A percentile compares a stretch with the other conserved stretches of the same genome.
Evolutionary conservation across 1,140 invertebrate genomes (phyloP).

Genomic region (Mycetomoellerius zeteki): DNA sequence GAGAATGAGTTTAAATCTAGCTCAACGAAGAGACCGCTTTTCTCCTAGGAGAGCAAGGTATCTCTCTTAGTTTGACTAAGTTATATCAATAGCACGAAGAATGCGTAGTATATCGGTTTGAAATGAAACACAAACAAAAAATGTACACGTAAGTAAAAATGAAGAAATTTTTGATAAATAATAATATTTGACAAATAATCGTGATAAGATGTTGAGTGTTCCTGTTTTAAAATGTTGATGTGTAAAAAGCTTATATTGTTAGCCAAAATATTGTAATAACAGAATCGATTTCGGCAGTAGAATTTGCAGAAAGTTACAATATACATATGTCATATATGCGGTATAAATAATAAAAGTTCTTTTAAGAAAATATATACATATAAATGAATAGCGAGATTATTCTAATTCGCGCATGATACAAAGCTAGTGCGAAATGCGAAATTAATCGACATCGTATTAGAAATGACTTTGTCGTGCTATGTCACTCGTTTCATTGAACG

Average conservation of each 20-base stretch:
- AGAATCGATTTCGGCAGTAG: not conserved
- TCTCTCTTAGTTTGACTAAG: slow-evolving; percentile 8
- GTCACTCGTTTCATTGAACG: not conserved
- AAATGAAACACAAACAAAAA: not conserved
- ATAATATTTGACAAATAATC: not conserved
- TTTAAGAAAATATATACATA: not conserved
- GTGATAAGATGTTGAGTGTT: not conserved
- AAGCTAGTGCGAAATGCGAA: not conserved
- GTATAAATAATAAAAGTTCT: not conserved
- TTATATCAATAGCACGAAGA: not conserved
- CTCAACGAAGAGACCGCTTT: slow-evolving; percentile 10
- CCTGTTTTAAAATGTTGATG: not conserved
- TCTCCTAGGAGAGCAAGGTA: slow-evolving; percentile 20
- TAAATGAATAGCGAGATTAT: not conserved
- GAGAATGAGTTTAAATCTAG: slow-evolving; percentile 47
- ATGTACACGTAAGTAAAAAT: not conserved
- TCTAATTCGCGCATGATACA: not conserved
- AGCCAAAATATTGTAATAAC: slow-evolving; percentile 6
- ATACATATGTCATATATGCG: not conserved
- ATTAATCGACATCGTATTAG: slow-evolving; percentile 9
- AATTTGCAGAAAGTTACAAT: not conserved
- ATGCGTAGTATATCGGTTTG: not conserved
- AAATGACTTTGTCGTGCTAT: slow-evolving; percentile 28
- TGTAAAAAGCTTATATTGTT: too few species aligned
- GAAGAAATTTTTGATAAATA: not conserved